Conservation (phyloP, 2,113 vertebrate genomes). For the Pyrgilauda ruficollis region DNA sequence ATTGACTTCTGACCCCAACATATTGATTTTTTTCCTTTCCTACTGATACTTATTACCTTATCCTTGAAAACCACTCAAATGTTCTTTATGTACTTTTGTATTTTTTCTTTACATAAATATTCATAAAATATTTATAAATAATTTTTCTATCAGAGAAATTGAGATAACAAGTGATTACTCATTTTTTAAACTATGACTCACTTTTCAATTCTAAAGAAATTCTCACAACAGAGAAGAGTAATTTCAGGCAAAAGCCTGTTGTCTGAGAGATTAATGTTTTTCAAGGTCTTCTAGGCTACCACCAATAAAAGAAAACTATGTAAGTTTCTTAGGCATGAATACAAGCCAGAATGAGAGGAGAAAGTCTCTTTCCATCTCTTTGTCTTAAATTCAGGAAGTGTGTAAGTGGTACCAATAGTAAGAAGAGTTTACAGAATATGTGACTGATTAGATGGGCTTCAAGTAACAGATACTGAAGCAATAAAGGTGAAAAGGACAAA, state of each 20-base stretch:
- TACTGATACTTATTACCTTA: not conserved
- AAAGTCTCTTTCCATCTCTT: not conserved
- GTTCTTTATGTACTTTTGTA: not conserved
- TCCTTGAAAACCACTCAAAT: not conserved
- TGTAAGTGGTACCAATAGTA: not conserved
- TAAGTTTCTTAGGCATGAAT: not conserved
- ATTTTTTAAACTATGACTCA: not conserved
- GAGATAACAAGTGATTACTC: not conserved
- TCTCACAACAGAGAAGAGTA: not conserved
- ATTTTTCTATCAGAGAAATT: not conserved
- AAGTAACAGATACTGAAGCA: not conserved
- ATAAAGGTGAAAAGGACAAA: not conserved
- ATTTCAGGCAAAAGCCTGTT: not conserved
- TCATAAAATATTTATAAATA: not conserved
- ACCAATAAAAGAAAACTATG: not conserved
- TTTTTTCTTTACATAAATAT: not conserved
- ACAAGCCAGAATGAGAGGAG: not conserved
- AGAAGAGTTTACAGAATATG: not conserved
- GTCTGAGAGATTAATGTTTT: not conserved
- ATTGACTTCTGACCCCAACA: not conserved
- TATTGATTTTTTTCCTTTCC: not conserved
- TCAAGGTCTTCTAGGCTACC: not conserved
- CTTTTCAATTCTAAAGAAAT: not conserved
- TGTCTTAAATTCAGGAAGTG: not conserved
- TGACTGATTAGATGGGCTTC: not conserved